A percentile compares a stretch with the other conserved stretches of the same genome.
phyloP scores from a whole-genome alignment of 2,113 vertebrate genomes.

The Hystrix cristata region DNA sequence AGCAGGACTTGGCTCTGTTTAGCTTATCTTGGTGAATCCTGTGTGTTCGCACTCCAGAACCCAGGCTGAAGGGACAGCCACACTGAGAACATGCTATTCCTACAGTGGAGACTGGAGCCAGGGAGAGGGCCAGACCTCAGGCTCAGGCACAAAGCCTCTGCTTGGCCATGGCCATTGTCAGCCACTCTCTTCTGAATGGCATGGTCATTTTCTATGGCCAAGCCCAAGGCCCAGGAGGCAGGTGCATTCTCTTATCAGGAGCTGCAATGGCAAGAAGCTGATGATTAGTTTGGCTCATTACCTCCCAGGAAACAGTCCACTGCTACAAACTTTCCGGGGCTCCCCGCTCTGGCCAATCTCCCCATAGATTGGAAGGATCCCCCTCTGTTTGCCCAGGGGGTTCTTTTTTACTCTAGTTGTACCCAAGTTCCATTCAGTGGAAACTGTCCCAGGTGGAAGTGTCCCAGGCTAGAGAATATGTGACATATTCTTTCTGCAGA shows the following conservation, averaged over 20 bases:
- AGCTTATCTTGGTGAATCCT: background rate
- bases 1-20: background rate
- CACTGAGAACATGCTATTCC: fast-evolving
- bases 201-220: fast-evolving
- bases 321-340: no score
- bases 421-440: background rate
- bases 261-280: background rate
- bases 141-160: background rate
- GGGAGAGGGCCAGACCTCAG: background rate
- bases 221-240: fast-evolving
- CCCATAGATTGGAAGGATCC: background rate
- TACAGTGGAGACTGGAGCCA: background rate
- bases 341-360: no score
- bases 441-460: background rate
- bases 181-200: background rate
- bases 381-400: background rate
- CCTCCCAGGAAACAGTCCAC: background rate
- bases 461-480: no score
- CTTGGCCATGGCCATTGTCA: background rate
- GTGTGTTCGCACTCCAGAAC: background rate
- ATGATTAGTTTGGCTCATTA: fast-evolving
- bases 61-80: background rate
- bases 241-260: fast-evolving
- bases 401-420: background rate
- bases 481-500: background rate